Conservation (phyloP, 2,888 invertebrate species). For the Luffia ferchaultella region DNA sequence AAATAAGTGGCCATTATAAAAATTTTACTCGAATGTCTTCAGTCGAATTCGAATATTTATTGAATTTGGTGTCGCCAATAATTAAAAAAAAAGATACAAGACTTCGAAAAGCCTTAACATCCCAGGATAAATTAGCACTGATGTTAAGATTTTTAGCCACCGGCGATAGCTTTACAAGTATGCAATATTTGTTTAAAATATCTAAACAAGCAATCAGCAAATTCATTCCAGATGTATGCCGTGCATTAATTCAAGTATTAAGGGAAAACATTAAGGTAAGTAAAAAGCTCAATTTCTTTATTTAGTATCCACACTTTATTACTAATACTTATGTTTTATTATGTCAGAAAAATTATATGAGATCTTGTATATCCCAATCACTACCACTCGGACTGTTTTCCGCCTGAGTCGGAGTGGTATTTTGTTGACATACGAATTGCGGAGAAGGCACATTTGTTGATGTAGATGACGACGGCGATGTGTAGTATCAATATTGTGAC, state of each 20-base stretch:
- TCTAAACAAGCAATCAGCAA: constrained; percentile 10
- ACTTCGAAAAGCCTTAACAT: constrained; percentile 9
- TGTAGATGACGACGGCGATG: constrained; percentile 4
- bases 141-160: constrained; percentile 12
- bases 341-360: no score
- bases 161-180: constrained; percentile 9
- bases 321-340: no score
- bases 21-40: constrained; percentile 9
- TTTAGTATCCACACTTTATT: no score
- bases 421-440: constrained; percentile 7
- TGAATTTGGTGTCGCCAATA: constrained; percentile 7
- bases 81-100: constrained; percentile 8
- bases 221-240: constrained; percentile 11
- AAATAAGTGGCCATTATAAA: constrained; percentile 11
- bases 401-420: constrained; percentile 8
- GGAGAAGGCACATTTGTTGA: constrained; percentile 9
- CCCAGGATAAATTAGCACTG: constrained; percentile 11
- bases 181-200: constrained; percentile 13
- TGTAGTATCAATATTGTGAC: constrained; percentile 6
- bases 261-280: constrained; percentile 10
- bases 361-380: constrained; percentile 8
- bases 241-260: constrained; percentile 12
- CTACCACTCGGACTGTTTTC: constrained; percentile 7
- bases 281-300: constrained; percentile 9
- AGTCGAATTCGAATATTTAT: constrained; percentile 9